Evolutionary conservation across 2,797 vertebrate species (phyloP).

Genomic region (Tragopan temminckii): DNA sequence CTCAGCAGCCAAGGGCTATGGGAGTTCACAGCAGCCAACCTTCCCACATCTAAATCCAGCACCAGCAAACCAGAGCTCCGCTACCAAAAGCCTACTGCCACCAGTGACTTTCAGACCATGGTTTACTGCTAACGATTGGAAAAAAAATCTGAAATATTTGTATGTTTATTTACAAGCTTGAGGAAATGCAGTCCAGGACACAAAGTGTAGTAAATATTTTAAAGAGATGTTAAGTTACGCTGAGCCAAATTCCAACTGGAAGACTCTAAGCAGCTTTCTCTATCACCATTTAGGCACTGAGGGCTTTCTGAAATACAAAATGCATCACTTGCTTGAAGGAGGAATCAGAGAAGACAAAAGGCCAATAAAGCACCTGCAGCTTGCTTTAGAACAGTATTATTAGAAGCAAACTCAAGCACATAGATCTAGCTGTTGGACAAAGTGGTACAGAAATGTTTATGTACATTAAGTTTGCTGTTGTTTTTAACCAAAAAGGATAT

Average conservation of each 20-base stretch:
- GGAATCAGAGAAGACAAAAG: not conserved
- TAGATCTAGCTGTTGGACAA: not conserved
- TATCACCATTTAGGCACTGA: not conserved
- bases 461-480: not conserved
- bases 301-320: not conserved
- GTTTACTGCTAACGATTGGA: not conserved
- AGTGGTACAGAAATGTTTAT: not conserved
- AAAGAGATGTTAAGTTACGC: not conserved
- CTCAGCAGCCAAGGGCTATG: not conserved
- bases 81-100: not conserved
- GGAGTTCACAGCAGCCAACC: not conserved
- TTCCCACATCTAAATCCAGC: not conserved
- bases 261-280: not conserved
- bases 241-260: not conserved
- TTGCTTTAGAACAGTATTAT: not conserved
- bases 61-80: not conserved
- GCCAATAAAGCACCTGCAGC: not conserved
- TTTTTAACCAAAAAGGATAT: not conserved
- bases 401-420: not conserved
- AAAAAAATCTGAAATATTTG: not conserved
- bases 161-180: not conserved
- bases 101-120: not conserved
- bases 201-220: not conserved
- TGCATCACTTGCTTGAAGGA: not conserved
- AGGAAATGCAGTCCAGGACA: not conserved